phyloP scores from a whole-genome alignment of 2,113 vertebrate genomes.

The Caracal caracal region DNA sequence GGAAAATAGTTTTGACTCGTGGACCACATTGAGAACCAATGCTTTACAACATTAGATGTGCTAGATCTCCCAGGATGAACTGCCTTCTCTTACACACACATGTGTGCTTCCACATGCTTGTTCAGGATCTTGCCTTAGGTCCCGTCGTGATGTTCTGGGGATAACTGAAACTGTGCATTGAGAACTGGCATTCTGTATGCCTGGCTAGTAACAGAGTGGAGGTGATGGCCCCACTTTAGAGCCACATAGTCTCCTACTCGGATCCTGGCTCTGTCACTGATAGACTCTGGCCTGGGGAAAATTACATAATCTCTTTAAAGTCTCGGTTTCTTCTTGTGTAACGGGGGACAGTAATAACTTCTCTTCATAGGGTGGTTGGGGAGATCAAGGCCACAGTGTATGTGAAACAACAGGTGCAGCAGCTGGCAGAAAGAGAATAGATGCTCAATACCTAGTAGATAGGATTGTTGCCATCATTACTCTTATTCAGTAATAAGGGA shows the following conservation, averaged over 20 bases:
- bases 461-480: accelerated
- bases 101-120: too few species aligned
- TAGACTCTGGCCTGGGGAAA: background rate
- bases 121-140: background rate
- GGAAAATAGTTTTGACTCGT: background rate
- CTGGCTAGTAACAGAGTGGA: background rate
- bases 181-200: background rate
- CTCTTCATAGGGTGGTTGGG: background rate
- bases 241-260: background rate
- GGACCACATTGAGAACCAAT: background rate
- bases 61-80: background rate
- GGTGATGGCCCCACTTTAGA: background rate
- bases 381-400: background rate
- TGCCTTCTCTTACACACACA: background rate
- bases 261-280: background rate
- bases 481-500: background rate
- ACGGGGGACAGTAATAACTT: background rate
- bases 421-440: background rate
- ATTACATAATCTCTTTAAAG: background rate
- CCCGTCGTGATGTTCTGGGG: background rate
- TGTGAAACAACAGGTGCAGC: background rate
- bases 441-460: background rate
- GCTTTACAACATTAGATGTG: background rate
- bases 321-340: background rate
- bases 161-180: background rate